Percentiles rank a stretch among this genome's conserved stretches.
These are phyloP conservation scores for Trididemnum miniatum DNA, from an alignment of 23 tunicate genomes.

Conservation along the genomic window DNA sequence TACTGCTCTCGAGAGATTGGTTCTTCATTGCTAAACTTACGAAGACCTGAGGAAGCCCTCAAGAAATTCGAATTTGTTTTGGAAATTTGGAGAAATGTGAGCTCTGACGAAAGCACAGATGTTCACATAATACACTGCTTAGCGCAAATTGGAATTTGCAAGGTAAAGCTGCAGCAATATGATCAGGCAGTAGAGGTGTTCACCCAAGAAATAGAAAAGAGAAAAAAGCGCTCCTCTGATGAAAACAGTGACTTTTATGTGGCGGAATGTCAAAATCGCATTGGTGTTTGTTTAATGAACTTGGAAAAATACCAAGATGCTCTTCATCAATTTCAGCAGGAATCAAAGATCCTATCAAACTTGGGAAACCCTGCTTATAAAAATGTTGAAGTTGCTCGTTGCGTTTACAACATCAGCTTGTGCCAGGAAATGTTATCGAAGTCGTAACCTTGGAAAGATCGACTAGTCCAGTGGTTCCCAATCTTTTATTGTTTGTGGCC, in stretches of 20 bases:
- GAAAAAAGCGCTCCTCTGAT: not conserved
- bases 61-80: not conserved
- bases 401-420: not conserved
- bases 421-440: not conserved
- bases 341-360: not conserved
- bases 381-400: not conserved
- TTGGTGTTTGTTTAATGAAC: conserved; percentile 15
- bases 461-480: no score
- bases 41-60: not conserved
- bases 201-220: not conserved
- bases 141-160: conserved; percentile 17
- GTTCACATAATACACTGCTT: conserved; percentile 13
- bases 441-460: no score
- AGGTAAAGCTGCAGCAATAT: not conserved
- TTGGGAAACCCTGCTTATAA: not conserved
- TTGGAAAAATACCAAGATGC: conserved; percentile 8
- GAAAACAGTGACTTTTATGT: conserved; percentile 11
- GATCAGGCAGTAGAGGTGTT: not conserved
- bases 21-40: not conserved
- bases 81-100: not conserved
- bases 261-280: conserved; percentile 7
- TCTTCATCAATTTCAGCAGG: not conserved
- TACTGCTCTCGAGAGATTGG: conserved; percentile 14
- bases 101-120: not conserved
- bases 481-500: no score